Conservation (phyloP, 2,797 vertebrate species). For the Gastrophryne carolinensis region DNA sequence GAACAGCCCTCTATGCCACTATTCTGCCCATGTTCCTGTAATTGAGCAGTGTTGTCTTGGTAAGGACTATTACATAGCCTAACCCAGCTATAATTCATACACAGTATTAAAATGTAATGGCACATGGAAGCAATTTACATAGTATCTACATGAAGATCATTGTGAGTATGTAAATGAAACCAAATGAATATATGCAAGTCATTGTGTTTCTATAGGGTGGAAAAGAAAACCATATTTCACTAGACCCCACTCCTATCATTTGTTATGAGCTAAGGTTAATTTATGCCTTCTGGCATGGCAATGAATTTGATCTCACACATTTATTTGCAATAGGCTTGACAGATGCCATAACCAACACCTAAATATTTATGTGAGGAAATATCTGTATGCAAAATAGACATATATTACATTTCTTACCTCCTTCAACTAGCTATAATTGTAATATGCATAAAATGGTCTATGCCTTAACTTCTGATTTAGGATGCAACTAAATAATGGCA, state of each 20-base stretch:
- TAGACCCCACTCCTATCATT: constrained; percentile 22
- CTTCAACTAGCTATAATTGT: background rate
- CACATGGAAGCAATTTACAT: background rate
- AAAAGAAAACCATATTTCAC: constrained; percentile 22
- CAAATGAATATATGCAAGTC: constrained; percentile 13
- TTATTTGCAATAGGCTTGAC: constrained; percentile 42
- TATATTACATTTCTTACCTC: constrained; percentile 14
- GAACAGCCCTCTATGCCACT: no score
- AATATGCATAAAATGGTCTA: background rate
- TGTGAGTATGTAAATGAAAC: constrained; percentile 21
- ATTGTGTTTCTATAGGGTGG: constrained; percentile 2
- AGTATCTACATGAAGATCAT: constrained; percentile 25
- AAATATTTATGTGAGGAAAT: constrained; percentile 42
- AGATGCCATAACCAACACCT: constrained; percentile 46
- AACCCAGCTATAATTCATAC: background rate
- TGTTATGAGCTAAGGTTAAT: constrained; percentile 38
- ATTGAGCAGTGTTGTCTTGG: no score
- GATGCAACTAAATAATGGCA: background rate
- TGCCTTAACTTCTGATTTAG: background rate
- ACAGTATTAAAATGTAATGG: constrained; percentile 13
- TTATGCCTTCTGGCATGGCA: constrained; percentile 32
- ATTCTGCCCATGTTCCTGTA: no score
- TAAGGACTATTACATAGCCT: background rate
- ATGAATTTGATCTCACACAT: constrained; percentile 43
- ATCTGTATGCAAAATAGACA: constrained; percentile 26